These are phyloP conservation scores for Sebastes minor DNA, from an alignment of 2,797 vertebrate species.

Conservation along the genomic window DNA sequence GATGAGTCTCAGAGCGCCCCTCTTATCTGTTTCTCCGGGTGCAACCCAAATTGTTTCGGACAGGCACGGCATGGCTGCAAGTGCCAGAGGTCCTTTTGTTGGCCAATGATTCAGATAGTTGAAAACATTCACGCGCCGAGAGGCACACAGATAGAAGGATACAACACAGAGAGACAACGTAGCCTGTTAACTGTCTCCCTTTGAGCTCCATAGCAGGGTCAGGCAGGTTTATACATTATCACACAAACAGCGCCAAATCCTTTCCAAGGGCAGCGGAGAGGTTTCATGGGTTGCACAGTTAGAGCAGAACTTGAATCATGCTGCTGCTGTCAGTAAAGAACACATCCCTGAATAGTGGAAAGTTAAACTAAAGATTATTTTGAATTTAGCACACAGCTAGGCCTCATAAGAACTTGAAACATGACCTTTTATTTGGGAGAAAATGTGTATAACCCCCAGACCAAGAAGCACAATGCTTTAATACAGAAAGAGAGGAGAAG, in stretches of 20 bases:
- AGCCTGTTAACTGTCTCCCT: slow-evolving; percentile 10
- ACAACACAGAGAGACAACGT: slow-evolving; percentile 3
- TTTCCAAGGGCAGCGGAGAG: neutral
- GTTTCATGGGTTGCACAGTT: neutral
- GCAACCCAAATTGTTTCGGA: slow-evolving; percentile 59
- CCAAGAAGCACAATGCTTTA: neutral
- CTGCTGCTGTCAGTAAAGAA: neutral
- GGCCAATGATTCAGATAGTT: slow-evolving; percentile 43
- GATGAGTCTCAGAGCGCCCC: slow-evolving; percentile 23
- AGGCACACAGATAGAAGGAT: slow-evolving; percentile 18
- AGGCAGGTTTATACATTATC: slow-evolving; percentile 17
- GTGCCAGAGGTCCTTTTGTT: slow-evolving; percentile 48
- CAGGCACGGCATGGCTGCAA: slow-evolving; percentile 18
- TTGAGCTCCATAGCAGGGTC: neutral
- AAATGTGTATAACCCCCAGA: neutral
- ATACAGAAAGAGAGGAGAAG: neutral
- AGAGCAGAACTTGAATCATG: neutral
- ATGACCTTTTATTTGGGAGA: neutral
- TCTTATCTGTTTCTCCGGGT: slow-evolving; percentile 26
- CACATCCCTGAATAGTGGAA: neutral
- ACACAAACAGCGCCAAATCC: slow-evolving; percentile 23
- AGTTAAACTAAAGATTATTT: neutral
- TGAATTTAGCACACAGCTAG: neutral
- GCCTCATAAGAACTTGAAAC: neutral
- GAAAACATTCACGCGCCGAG: slow-evolving; percentile 19